Evolutionary conservation across 2,888 invertebrate genomes (phyloP), one percentile per base, ranked within the genome.

Genomic region (Ditula angustiorana): DNA sequence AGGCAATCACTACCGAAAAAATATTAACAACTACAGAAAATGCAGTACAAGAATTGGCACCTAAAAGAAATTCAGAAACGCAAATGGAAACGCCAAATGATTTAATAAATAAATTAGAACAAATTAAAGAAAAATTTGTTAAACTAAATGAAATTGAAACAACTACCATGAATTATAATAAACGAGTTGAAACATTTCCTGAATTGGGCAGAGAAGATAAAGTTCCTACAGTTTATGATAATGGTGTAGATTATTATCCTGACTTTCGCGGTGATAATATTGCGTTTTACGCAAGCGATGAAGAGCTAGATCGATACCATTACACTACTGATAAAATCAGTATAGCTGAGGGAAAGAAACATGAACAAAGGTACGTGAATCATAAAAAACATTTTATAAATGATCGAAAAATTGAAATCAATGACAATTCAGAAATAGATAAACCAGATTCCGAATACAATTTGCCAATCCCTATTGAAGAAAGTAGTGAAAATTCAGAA

Each of bases 181-280:
- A 69, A 59, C 69, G 69, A 49, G 64, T 71, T 8, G 52, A 69
- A 59, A 63, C 65, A 5, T 67, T 67, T 30, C 74, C 76, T 21
- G 74, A 77, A 59, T 50, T 79, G 62, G 74, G 72, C 5, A 61
- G 66, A 52, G 81, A 83, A 72, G 73, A 80, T 50, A 56, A 68
- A 30, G 59, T 81, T n/a, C 73, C 76, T 19, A 73, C 71, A 55
- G 66, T 77, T 8, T 74, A 69, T 59, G 66, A 74, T 10, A 79
- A 85, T 55, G 75, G 76, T 16, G 71, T 85, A 3, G 80, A 91
- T 61, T 92, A 90, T 58, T 90, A 87, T 57, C 91, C 91, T 0
- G 76, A 83, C 57, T 92, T 92, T 41, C 77, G 76, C 28, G 70
- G 66, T 28, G 87, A 86, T 10, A 83, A 78, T 61, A 69, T 74